Base-by-base conservation (phyloP, 1,140 invertebrate species). In the Kradibia gibbosae region DNA sequence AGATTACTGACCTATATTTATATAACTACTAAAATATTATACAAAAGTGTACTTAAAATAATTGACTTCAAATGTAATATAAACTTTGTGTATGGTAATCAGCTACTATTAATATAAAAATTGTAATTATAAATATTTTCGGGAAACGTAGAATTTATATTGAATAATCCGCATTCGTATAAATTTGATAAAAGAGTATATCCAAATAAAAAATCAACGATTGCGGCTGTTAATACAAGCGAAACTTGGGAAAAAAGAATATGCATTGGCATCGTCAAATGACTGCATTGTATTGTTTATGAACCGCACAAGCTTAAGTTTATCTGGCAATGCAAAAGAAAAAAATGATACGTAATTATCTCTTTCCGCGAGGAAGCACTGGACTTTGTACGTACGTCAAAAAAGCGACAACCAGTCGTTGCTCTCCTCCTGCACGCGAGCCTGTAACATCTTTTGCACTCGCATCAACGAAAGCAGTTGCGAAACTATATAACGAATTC, bases 301-400 rank as follows among this genome's bases (percentile, higher is more conserved):
- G 20, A 74, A 11, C 45, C 25, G n/a, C 31, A 22, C 31, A n/a
- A 55, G 50, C 15, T 55, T 34, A 4, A 1, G 55, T 15, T 76
- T 62, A 76, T 76, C 55, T 76, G 36, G 11, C 1, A n/a, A n/a
- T n/a, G n/a, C n/a, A 10, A 39, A 62, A 2, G 31, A 1, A 36
- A 53, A 55, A 36, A 39, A 53, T 55, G 36, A 62, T 60, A 60
- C n/a, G 22, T 25, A 76, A 62, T 76, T 76, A 76, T 76, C 73
- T 60, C 36, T 53, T 39, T 13, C 11, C 36, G 11, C 76, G 57
- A 22, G 34, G n/a, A 55, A 57, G 22, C 45, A 62, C 25, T 62
- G 28, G 39, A 25, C 76, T 62, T 36, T 3, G 73, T 11, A 60
- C 13, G 25, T n/a, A 34, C 17, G 36, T 76, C 60, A 45, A 76